Conservation (phyloP, 2,113 vertebrate species). For the Pterocles orientalis region DNA sequence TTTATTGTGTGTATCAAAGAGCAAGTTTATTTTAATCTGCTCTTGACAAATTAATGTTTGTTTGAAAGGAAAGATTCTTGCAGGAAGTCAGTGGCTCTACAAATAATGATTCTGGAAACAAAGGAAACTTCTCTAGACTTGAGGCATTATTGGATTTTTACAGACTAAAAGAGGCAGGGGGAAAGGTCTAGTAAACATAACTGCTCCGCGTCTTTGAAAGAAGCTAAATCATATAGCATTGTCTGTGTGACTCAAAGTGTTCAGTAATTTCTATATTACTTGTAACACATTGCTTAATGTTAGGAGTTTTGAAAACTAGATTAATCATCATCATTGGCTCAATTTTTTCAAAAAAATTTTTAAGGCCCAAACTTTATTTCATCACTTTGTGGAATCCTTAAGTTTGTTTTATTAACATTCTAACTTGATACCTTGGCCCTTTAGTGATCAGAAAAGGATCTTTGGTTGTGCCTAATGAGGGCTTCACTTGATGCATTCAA, state of each 20-base stretch:
- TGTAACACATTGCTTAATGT: not conserved
- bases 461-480: not conserved
- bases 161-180: not conserved
- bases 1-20: not conserved
- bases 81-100: not conserved
- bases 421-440: not conserved
- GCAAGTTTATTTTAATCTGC: constrained; percentile 11
- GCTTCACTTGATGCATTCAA: not conserved
- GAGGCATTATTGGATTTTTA: not conserved
- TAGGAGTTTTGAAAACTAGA: not conserved
- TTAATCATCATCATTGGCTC: not conserved
- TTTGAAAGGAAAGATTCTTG: not conserved
- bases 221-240: not conserved
- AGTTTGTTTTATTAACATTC: not conserved
- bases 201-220: not conserved
- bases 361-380: not conserved
- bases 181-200: not conserved
- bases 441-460: not conserved
- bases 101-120: not conserved
- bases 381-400: not conserved
- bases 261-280: not conserved
- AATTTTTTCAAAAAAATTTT: not conserved
- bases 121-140: not conserved
- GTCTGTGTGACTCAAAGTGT: not conserved
- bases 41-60: constrained; percentile 8